Percentiles rank a stretch among this genome's conserved stretches.
These are phyloP conservation scores for Brevimyrus niger DNA, from an alignment of 2,113 vertebrate genomes.

Conservation along the genomic window DNA sequence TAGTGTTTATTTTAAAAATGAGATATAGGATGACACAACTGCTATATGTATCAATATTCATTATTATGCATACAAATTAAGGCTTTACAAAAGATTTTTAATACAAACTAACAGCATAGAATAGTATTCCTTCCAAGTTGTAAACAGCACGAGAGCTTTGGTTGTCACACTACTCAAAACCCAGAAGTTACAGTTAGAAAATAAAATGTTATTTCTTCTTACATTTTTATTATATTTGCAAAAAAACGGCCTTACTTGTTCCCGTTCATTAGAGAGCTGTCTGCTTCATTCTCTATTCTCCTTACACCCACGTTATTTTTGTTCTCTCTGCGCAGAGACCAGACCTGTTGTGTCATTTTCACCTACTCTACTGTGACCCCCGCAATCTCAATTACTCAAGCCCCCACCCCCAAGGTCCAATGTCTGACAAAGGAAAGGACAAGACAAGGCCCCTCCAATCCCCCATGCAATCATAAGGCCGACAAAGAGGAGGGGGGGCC, in stretches of 20 bases:
- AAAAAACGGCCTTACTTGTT: neutral
- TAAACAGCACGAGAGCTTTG: neutral
- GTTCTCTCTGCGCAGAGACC: neutral
- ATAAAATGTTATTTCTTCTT: neutral
- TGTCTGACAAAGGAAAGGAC: neutral
- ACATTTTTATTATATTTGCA: neutral
- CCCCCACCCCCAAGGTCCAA: neutral
- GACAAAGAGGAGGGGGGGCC: neutral
- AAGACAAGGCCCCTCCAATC: neutral
- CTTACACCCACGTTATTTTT: neutral
- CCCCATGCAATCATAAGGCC: neutral
- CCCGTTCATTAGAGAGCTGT: neutral
- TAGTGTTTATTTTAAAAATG: neutral
- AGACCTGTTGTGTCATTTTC: neutral
- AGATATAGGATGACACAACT: neutral
- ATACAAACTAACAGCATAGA: neutral
- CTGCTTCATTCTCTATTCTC: neutral
- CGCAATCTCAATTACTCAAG: neutral
- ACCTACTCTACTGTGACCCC: neutral
- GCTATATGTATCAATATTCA: neutral
- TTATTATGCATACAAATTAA: neutral
- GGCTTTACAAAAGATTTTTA: neutral
- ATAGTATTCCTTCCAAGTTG: neutral
- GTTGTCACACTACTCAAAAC: neutral
- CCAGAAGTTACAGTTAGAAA: neutral